phyloP scores from a whole-genome alignment of 2,113 vertebrate genomes.

The Anguilla japonica region DNA sequence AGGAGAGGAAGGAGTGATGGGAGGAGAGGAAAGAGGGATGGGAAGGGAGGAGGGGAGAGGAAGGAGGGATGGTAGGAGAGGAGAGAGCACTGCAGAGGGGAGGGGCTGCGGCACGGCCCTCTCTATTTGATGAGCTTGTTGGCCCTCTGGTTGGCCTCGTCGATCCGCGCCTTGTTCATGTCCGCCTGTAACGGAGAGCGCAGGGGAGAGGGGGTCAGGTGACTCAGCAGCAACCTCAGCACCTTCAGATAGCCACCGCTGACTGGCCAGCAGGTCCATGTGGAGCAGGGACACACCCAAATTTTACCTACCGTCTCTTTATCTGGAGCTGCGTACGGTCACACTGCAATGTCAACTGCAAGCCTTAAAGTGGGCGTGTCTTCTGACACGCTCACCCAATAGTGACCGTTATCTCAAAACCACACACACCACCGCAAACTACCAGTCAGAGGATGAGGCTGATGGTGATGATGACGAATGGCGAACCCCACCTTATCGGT shows the following conservation, averaged over 20 bases:
- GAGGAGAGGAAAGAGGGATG: constrained; percentile 22
- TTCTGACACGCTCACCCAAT: no score
- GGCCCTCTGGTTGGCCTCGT: constrained; percentile 86
- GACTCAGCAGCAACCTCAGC: not conserved
- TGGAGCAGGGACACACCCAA: no score
- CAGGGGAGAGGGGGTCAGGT: not conserved
- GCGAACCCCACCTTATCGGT: constrained; percentile 76
- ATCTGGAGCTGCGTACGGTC: no score
- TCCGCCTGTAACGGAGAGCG: constrained; percentile 77
- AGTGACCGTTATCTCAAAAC: no score
- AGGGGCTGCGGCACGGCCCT: constrained; percentile 28
- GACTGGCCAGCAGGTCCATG: no score
- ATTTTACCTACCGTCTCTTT: no score
- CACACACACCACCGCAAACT: no score
- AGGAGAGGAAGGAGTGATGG: constrained; percentile 11
- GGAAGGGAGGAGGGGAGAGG: not conserved
- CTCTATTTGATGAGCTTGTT: constrained; percentile 87
- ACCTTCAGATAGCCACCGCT: not conserved
- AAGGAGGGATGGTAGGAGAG: constrained; percentile 33
- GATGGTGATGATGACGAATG: no score
- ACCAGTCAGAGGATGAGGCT: no score
- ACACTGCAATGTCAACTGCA: no score
- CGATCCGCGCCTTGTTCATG: constrained; percentile 85
- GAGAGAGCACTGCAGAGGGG: constrained; percentile 28
- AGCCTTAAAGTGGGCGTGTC: no score